phyloP scores from a whole-genome alignment of 1,140 invertebrate species.

The Coptotermes formosanus region DNA sequence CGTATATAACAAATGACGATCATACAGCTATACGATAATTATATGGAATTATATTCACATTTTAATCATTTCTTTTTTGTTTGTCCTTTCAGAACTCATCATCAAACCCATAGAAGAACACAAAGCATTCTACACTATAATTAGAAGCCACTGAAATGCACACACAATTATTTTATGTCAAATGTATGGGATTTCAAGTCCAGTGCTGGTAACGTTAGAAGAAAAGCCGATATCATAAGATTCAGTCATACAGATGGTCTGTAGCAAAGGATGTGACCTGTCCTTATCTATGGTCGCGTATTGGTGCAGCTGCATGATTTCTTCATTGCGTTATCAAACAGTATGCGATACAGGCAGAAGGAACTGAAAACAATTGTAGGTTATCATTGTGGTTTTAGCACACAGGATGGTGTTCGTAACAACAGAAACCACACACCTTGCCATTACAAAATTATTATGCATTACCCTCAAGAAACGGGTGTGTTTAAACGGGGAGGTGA shows the following conservation, averaged over 20 bases:
- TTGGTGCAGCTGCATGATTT: not conserved
- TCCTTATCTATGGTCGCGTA: too few relatives aligned
- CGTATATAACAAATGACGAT: not conserved
- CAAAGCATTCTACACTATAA: not conserved
- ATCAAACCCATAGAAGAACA: not conserved
- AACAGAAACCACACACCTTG: not conserved
- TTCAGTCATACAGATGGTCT: not conserved
- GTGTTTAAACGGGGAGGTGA: too few relatives aligned
- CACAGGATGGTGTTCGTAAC: not conserved
- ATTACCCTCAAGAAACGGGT: too few relatives aligned
- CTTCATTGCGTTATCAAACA: not conserved
- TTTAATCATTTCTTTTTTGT: not conserved
- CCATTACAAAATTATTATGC: too few relatives aligned
- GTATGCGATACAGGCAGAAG: not conserved
- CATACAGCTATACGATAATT: not conserved
- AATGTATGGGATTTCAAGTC: not conserved
- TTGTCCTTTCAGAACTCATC: not conserved
- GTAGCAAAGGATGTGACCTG: too few relatives aligned
- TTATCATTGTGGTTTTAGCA: not conserved
- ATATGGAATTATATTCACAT: conserved; percentile 2
- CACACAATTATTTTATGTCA: not conserved
- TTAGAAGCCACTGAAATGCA: conserved; percentile 1
- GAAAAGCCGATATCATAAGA: not conserved
- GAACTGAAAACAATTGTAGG: not conserved
- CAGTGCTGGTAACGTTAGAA: not conserved